phyloP scores from a whole-genome alignment of 2,113 vertebrate species.

The Zonotrichia leucophrys region DNA sequence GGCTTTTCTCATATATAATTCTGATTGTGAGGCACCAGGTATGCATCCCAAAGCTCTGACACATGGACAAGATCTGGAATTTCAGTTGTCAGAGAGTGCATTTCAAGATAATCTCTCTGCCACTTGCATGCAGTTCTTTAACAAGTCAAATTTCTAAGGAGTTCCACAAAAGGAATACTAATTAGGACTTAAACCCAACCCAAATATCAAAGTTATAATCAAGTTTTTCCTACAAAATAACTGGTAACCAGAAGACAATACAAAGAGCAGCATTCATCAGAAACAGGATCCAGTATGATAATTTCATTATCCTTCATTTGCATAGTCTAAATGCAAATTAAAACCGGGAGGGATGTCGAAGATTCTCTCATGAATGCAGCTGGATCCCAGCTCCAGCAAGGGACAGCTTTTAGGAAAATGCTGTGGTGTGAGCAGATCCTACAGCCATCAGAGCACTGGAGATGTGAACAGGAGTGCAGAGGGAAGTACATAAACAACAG shows the following conservation, averaged over 20 bases:
- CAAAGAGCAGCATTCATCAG: background rate
- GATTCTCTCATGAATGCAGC: background rate
- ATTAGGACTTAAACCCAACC: background rate
- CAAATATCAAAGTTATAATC: background rate
- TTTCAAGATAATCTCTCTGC: background rate
- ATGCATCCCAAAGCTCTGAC: background rate
- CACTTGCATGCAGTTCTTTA: background rate
- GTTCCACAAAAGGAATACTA: background rate
- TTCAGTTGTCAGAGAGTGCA: rapidly evolving
- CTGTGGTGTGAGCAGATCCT: background rate
- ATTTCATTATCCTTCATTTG: background rate
- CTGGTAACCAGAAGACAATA: background rate
- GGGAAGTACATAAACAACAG: background rate
- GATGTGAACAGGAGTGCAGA: background rate
- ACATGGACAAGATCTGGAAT: background rate
- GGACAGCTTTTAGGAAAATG: conserved; percentile 3
- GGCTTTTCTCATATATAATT: background rate
- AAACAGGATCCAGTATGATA: background rate
- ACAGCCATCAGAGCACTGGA: background rate
- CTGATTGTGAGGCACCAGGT: background rate
- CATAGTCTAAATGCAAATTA: background rate
- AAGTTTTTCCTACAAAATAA: background rate
- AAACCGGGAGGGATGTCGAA: background rate
- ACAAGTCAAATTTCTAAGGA: background rate
- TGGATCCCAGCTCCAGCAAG: background rate